Evolutionary conservation across 1,140 invertebrate genomes (phyloP), one percentile per base, ranked within the genome.

Genomic region (Semibalanus balanoides): DNA sequence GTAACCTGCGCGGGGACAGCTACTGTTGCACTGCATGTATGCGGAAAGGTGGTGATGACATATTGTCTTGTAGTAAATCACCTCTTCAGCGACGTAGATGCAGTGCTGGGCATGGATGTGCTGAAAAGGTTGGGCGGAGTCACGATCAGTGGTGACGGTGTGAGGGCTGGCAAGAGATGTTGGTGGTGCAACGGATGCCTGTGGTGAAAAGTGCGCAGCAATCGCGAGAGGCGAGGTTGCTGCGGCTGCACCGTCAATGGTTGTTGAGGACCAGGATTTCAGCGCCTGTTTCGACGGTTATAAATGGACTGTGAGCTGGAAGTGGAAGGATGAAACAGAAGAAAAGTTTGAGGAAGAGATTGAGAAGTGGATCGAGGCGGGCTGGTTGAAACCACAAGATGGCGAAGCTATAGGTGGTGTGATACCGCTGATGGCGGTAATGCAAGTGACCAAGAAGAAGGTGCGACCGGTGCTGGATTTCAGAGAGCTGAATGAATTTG

Each of bases 391-490:
- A 25, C 43, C 43, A 64, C 25, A 25, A 25, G 25, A 64, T 14
- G 25, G 25, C 43, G 25, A 64, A 14, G 43, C 25, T 25, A 64
- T 14, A 25, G 25, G 11, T 64, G 43, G 43, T 14, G 25, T 64
- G 11, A 64, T 25, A 11, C 43, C 25, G 11, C 43, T 64, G 11
- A 64, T 64, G 43, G 43, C 43, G 11, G 43, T 64, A 14, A 25
- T 14, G 25, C 43, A 64, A 64, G 11, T 14, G 11, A 64, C 43
- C 11, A 64, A 64, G 25, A 14, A 25, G 11, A 75, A 75, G 35
- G 74, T 43, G 25, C 51, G 74, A 75, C 75, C 75, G 11, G 43
- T 74, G 29, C n/a, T n/a, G n/a, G n/a, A n/a, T n/a, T n/a, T n/a
- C n/a, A n/a, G n/a, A n/a, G n/a, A n/a, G n/a, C n/a, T n/a, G n/a